These are phyloP conservation scores for Machaerirhynchus nigripectus DNA, from an alignment of 2,113 vertebrate species.

Conservation along the genomic window DNA sequence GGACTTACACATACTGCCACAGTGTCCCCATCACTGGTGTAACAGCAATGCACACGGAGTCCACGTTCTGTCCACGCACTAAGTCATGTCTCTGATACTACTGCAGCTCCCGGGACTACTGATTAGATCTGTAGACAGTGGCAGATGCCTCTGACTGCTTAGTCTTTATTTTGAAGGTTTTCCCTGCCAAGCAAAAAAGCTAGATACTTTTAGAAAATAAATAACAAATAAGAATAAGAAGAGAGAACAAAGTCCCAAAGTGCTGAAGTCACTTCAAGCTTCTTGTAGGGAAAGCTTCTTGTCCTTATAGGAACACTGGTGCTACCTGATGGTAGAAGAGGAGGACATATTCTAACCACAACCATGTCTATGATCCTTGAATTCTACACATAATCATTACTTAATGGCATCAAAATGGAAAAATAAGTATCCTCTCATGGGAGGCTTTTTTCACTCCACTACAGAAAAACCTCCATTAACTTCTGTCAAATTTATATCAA, in stretches of 20 bases:
- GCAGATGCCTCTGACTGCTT: neutral
- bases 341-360: neutral
- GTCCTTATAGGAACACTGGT: neutral
- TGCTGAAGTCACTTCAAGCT: neutral
- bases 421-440: neutral
- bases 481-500: neutral
- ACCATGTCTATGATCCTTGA: neutral
- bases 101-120: neutral
- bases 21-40: neutral
- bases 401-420: neutral
- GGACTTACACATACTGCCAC: neutral
- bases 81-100: neutral
- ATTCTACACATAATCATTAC: neutral
- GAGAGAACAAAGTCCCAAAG: neutral
- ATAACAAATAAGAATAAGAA: neutral
- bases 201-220: neutral
- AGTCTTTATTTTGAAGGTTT: neutral
- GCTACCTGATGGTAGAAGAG: neutral
- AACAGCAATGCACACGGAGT: accelerated
- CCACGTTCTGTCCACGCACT: neutral
- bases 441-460: neutral
- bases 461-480: neutral
- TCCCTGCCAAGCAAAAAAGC: neutral
- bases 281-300: neutral
- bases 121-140: neutral